Base-by-base conservation (phyloP, 2,888 invertebrate genomes). In the Athalia rosae region DNA sequence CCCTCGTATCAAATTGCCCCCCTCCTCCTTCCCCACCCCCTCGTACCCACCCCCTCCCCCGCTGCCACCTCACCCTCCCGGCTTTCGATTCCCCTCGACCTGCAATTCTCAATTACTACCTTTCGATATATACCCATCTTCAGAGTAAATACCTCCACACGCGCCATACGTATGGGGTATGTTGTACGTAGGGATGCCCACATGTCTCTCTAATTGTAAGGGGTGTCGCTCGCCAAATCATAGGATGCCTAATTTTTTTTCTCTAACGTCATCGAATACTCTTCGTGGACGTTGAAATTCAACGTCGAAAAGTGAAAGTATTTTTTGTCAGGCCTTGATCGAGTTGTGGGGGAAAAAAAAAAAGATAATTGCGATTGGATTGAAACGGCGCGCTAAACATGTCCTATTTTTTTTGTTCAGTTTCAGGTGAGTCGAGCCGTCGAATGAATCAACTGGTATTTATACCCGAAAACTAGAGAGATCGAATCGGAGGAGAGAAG, bases 361-460 rank as follows among this genome's bases (percentile, higher is more conserved):
- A 61, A 28, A 61, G 45, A 61, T 53, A 4, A 62, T 2, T 13
- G 4, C 9, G 45, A 63, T 8, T 43, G 3, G 13, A 64, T 9
- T 43, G 13, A 50, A 50, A 11, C 41, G 4, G 9, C 28, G 11
- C 11, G 53, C 50, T 28, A 41, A 50, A 50, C 28, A 28, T 3
- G 8, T 53, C n/a, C 7, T 11, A 41, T 62, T 6, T 64, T 5
- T 43, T 64, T 47, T 63, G 5, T 45, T 45, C 67, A 67, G 67
- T 67, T 67, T 67, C 67, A 67, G 67, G 67, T 67, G 67, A 67
- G 67, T 67, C 48, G 9, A 11, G 50, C 7, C 50, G 7, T 50
- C 7, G 50, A 50, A 50, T 50, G 11, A 9, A 58, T 13, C 0
- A 13, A 56, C 8, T n/a, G n/a, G n/a, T n/a, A n/a, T n/a, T n/a